phyloP scores from a whole-genome alignment of 2,113 vertebrate species.

The Crotophaga sulcirostris region DNA sequence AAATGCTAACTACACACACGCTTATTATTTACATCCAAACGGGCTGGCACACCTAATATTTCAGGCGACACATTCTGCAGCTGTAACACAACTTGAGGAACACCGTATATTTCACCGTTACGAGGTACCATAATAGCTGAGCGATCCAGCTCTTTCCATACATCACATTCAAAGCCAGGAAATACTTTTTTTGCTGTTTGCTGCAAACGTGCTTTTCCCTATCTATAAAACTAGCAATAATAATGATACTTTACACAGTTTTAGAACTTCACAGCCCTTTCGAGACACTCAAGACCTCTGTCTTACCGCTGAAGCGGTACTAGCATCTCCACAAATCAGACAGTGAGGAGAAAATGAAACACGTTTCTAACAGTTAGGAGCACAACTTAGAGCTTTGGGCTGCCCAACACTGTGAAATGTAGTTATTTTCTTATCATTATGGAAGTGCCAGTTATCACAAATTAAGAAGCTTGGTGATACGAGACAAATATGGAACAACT shows the following conservation, averaged over 20 bases:
- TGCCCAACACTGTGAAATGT: background rate
- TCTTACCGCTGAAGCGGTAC: background rate
- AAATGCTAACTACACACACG: background rate
- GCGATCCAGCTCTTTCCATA: background rate
- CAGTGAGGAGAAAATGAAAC: background rate
- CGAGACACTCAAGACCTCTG: background rate
- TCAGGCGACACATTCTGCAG: conserved; percentile 18
- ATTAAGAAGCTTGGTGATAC: background rate
- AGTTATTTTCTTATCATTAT: background rate
- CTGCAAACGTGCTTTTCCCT: background rate
- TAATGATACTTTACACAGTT: background rate
- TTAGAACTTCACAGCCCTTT: background rate
- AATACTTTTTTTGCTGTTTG: background rate
- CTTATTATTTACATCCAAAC: conserved; percentile 32
- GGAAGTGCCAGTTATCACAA: background rate
- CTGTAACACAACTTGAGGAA: conserved; percentile 2
- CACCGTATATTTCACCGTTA: conserved; percentile 12
- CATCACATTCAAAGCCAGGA: background rate
- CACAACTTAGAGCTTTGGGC: background rate
- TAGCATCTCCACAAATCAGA: background rate
- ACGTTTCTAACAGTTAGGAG: background rate
- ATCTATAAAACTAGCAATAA: conserved; percentile 5
- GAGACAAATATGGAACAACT: background rate
- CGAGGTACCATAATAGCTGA: background rate
- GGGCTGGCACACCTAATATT: background rate